These are phyloP conservation scores for Dryas iulia DNA, from an alignment of 1,140 invertebrate genomes.

Conservation along the genomic window DNA sequence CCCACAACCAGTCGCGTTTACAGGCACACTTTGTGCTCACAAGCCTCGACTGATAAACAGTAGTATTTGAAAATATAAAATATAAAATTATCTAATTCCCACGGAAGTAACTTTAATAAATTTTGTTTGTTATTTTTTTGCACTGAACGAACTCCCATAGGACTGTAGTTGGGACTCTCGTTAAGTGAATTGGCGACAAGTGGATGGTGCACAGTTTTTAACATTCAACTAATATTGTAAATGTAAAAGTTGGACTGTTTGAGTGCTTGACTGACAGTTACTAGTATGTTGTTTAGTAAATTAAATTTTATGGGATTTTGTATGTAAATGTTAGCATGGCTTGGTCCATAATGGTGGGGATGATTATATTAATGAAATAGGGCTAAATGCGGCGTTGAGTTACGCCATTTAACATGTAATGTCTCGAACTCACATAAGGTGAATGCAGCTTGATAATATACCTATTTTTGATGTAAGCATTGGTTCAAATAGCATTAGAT, in stretches of 20 bases:
- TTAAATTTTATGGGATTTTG: neutral
- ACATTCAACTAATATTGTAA: neutral
- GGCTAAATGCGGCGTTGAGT: neutral
- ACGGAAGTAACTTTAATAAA: neutral
- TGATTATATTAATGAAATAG: too few relatives aligned
- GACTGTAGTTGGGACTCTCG: neutral
- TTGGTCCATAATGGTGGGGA: too few relatives aligned
- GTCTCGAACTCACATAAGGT: neutral
- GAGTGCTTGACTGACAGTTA: neutral
- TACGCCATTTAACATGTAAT: neutral
- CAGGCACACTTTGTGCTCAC: too few relatives aligned
- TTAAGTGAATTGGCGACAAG: slow-evolving; percentile 4
- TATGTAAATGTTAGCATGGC: neutral
- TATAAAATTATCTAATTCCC: neutral
- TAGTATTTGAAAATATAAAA: neutral
- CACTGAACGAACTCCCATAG: neutral
- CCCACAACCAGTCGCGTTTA: too few relatives aligned
- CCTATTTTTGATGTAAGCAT: too few relatives aligned
- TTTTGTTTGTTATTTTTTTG: neutral
- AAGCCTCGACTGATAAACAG: neutral
- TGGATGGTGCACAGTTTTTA: neutral
- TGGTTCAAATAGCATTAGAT: too few relatives aligned
- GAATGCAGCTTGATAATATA: too few relatives aligned
- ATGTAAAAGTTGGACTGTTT: neutral
- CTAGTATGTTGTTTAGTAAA: neutral